These are phyloP conservation scores for Scrobipalpa costella DNA, from an alignment of 2,888 invertebrate species.

Conservation along the genomic window DNA sequence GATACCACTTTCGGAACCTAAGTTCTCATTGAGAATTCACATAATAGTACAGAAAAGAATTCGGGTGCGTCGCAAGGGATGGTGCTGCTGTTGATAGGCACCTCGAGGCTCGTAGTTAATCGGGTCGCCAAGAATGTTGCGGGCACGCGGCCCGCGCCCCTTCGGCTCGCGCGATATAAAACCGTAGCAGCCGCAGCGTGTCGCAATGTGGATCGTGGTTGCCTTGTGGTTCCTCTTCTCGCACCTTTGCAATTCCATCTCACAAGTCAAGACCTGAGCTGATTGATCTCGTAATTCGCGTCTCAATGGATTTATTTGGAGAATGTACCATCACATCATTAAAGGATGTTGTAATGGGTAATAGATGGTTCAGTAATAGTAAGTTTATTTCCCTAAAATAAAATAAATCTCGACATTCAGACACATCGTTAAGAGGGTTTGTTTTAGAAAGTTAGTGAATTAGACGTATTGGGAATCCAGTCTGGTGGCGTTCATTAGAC, in stretches of 20 bases:
- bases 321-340: conserved; percentile 23
- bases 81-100: conserved; percentile 28
- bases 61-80: conserved; percentile 46
- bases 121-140: conserved; percentile 50
- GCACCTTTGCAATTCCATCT: neutral
- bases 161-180: no score
- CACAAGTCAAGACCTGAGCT: conserved; percentile 5
- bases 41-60: conserved; percentile 48
- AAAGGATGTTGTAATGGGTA: no score
- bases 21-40: conserved; percentile 42
- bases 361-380: no score
- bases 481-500: no score
- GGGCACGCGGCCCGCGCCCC: conserved; percentile 39
- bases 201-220: conserved; percentile 38
- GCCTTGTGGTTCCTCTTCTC: conserved; percentile 27
- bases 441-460: no score
- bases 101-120: conserved; percentile 43
- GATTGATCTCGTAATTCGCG: neutral
- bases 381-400: no score
- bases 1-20: no score
- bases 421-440: no score
- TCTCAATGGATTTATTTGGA: conserved; percentile 12
- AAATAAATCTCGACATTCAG: no score
- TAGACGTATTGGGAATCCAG: no score
- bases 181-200: conserved; percentile 39